These are phyloP conservation scores for Zaprionus camerounensis DNA, from an alignment of 1,140 invertebrate species.

Conservation along the genomic window DNA sequence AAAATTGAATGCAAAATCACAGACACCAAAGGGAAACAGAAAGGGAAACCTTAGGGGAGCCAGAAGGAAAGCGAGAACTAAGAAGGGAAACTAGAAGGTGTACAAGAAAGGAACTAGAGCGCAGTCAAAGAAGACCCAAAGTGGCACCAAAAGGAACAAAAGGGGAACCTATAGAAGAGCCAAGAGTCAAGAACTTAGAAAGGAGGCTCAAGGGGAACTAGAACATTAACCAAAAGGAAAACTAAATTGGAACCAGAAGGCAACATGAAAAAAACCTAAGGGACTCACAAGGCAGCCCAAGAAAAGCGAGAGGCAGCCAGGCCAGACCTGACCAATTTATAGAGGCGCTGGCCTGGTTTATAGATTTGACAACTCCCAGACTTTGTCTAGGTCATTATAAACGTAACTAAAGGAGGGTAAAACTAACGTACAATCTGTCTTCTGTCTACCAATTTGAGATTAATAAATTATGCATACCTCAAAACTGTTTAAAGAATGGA, in stretches of 20 bases:
- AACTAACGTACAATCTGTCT: background rate
- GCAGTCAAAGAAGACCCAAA: background rate
- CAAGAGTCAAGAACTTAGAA: no score
- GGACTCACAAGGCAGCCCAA: background rate
- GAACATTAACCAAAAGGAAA: background rate
- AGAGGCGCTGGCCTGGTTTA: conserved; percentile 50
- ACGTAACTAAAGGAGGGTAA: background rate
- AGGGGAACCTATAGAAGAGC: background rate
- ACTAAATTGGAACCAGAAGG: background rate
- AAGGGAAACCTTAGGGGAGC: background rate
- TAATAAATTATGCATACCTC: background rate
- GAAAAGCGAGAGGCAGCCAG: conserved; percentile 11
- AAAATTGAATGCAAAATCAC: conserved; percentile 67
- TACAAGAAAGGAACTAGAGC: background rate
- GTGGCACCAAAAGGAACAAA: background rate
- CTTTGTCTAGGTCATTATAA: conserved; percentile 44
- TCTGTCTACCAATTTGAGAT: background rate
- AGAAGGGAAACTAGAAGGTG: background rate
- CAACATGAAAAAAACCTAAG: background rate
- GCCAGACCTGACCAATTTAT: conserved; percentile 45
- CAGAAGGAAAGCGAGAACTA: background rate
- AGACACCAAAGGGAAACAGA: conserved; percentile 23
- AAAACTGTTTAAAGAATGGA: background rate
- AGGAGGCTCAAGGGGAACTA: no score
- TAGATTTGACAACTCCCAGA: conserved; percentile 41